Base-by-base conservation (phyloP, 1,140 invertebrate species). In the Procambarus virginalis region DNA sequence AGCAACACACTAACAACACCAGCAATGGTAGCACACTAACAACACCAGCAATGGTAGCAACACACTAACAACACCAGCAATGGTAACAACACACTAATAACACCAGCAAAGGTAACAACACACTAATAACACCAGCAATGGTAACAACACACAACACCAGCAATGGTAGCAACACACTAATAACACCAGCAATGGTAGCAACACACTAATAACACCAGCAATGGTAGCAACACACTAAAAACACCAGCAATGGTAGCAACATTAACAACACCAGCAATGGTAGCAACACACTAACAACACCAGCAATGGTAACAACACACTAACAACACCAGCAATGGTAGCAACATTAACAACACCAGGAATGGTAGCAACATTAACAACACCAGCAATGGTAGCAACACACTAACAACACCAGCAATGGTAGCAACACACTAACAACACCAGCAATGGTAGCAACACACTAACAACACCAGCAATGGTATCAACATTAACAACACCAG, bases 341-440 rank as follows among this genome's bases (percentile, higher is more conserved):
- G 55, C 55, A 58, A 58, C 55, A 58, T 55, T 81, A 81, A n/a
- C 10, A 58, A 58, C 17, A 51, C 14, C n/a, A 81, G 14, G 8
- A 58, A 58, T 55, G n/a, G 55, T 81, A 81, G 51, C 17, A 55
- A 55, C 55, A 81, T 6, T 55, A 58, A 81, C 55, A 51, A 81
- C 55, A 58, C n/a, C 60, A 58, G 58, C 58, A 82, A 64, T 68
- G 12, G 34, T 60, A 45, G 60, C n/a, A 64, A 58, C n/a, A 64
- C 12, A 34, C n/a, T 58, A 22, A 12, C 20, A 6, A 9, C 3
- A 48, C 9, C 49, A 46, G 12, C 2, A 49, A 46, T 55, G 3
- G 17, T 51, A 34, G 9, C 48, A 12, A 14, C 2, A 80, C 8
- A 10, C 4, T 9, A 17, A 2, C n/a, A 80, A 17, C 20, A 20